Base-by-base conservation (phyloP, 1,140 invertebrate genomes). In the Drosophila persimilis region DNA sequence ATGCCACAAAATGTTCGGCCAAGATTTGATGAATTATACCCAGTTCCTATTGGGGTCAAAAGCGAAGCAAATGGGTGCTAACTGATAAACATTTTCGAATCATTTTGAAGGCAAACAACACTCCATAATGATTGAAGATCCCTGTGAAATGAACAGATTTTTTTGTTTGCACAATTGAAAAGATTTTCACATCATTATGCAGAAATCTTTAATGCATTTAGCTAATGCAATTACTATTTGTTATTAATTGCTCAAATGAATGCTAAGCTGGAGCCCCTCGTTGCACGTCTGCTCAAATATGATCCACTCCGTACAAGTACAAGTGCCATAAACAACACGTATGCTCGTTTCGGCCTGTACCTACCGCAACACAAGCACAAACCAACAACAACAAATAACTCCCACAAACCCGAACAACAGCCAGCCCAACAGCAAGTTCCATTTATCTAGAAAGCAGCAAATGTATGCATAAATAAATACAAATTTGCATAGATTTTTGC, bases 401-500 rank as follows among this genome's bases (percentile, higher is more conserved):
- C 35, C 35, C 35, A 39, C 35, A 39, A 39, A 11, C 35, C 35
- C 35, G 11, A 39, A 39, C 35, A 11, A 39, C 9, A 39, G 35
- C 35, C 31, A 15, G 15, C 24, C 24, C n/a, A 6, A 17, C 39
- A 70, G 31, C 24, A 39, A 35, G 53, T 57, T 73, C 24, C 17
- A 15, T 53, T 44, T 58, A 39, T 48, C 29, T 39, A 39, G 35
- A 39, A 39, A 39, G 35, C 35, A 39, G 35, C 8, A 13, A 8
- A 52, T 66, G 31, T 62, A 44, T 43, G 39, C 56, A 74, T 65
- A 74, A 74, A 74, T 74, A 65, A 53, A 35, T 39, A 35, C 2
- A 39, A 75, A 66, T 75, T 67, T 74, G 70, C 61, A 67, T 75
- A 66, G 55, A 75, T 75, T 75, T 59, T 75, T 75, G 73, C 71